Evolutionary conservation across 2,888 invertebrate genomes (phyloP).

Genomic region (Rhaphigaster nebulosa): DNA sequence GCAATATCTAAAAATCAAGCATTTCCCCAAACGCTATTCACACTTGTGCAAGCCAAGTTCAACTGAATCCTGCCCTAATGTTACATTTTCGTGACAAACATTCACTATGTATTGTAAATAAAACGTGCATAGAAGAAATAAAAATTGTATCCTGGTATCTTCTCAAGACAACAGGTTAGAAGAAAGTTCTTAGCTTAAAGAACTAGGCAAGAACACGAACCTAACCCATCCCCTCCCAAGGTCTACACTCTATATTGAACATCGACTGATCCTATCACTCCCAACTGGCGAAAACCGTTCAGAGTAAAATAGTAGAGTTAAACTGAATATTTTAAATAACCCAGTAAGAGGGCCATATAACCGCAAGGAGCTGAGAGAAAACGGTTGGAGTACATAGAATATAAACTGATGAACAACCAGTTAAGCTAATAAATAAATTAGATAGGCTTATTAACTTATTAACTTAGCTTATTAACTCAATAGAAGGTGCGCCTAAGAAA

Average conservation of each 20-base stretch:
- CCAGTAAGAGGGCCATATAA: neutral
- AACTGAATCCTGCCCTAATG: conserved; percentile 11
- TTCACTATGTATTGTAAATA: conserved; percentile 11
- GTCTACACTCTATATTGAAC: neutral
- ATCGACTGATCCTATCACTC: neutral
- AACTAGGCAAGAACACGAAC: neutral
- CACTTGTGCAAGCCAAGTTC: neutral
- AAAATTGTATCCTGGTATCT: conserved; percentile 11
- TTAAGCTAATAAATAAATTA: too few species aligned
- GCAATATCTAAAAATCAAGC: neutral
- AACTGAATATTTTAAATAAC: neutral
- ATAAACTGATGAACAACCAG: neutral
- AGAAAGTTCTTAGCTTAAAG: neutral
- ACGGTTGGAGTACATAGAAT: neutral
- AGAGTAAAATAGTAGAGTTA: neutral
- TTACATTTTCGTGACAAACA: neutral
- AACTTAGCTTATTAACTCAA: too few species aligned
- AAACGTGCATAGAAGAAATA: neutral
- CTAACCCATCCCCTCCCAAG: neutral
- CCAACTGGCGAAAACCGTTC: neutral
- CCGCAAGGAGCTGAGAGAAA: neutral
- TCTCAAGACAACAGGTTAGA: conserved; percentile 8
- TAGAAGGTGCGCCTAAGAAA: too few species aligned
- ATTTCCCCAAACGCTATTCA: neutral
- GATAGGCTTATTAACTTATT: too few species aligned